Conservation (phyloP, 2,888 invertebrate species). For the Portevinia maculata region DNA sequence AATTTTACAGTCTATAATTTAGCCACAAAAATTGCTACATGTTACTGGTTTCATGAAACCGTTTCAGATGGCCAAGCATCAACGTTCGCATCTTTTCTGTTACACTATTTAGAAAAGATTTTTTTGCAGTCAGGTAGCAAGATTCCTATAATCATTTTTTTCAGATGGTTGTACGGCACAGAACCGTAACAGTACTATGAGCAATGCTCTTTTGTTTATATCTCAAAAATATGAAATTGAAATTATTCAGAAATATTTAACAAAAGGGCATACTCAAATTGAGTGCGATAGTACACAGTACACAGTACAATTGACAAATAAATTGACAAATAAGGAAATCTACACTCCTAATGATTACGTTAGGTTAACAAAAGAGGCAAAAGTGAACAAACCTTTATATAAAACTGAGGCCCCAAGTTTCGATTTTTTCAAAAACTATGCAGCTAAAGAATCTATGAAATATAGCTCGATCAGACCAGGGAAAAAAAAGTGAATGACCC, state of each 20-base stretch:
- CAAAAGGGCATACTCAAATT: too few species aligned
- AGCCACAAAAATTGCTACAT: background rate
- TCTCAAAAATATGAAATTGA: too few species aligned
- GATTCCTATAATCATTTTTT: constrained; percentile 19
- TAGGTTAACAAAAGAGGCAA: constrained; percentile 27
- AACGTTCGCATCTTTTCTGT: background rate
- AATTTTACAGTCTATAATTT: background rate
- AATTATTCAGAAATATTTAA: too few species aligned
- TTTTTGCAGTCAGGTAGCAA: background rate
- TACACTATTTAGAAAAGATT: background rate
- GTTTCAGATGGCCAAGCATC: background rate
- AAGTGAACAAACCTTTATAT: constrained; percentile 28
- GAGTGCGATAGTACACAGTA: too few species aligned
- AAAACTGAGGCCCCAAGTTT: constrained; percentile 13
- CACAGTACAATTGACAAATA: too few species aligned
- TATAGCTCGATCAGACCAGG: too few species aligned
- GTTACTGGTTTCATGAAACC: too few species aligned
- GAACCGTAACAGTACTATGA: too few species aligned
- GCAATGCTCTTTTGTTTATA: too few species aligned
- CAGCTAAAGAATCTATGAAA: constrained; percentile 11
- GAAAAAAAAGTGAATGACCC: too few species aligned
- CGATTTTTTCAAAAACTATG: constrained; percentile 2
- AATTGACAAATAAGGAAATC: constrained; percentile 30
- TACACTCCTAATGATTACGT: constrained; percentile 34
- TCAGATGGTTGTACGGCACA: too few species aligned